Evolutionary conservation across 2,113 vertebrate species (phyloP), one percentile per base, ranked within the genome.

Genomic region (Tragelaphus imberbis): DNA sequence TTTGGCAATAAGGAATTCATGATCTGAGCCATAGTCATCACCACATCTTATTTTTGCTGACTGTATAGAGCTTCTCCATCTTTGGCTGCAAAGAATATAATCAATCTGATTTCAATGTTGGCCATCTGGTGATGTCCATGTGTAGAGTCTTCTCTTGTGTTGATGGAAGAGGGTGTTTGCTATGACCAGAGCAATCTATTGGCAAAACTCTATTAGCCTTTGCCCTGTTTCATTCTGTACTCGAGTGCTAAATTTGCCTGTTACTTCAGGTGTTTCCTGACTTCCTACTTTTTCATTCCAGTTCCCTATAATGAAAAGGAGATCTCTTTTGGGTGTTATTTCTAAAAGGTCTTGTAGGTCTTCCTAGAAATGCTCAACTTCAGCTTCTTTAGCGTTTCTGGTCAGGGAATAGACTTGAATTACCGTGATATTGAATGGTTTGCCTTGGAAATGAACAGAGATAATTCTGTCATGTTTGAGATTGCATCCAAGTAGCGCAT

Each of bases 281-380:
- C 30, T 65, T 65, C 63, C 15, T 65, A 8, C 30, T 65, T 65
- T 65, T 65, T 7, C 63, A 65, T 16, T 65, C 7, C 15, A n/a
- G 30, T 4, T 15, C 7, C 63, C 16, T n/a, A 4, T 17, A 17
- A n/a, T n/a, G 63, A 17, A 17, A 65, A 65, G 30, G 16, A n/a
- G 6, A 65, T 8, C 3, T n/a, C 0, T 65, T n/a, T n/a, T 8
- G 15, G 7, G 1, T 65, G 7, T 65, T 65, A n/a, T 4, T n/a
- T 65, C 63, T 65, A n/a, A n/a, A 65, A 65, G 7, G 1, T 65
- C 63, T 65, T 65, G 15, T 65, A 65, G 63, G 63, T 65, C 30
- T 33, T 65, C 63, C 7, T n/a, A 17, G 7, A 65, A 65, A 3
- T 0, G 7, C 9, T n/a, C 30, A n/a, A 4, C 63, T 17, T 9